Evolutionary conservation across 1,140 invertebrate species (phyloP).

Genomic region (Cheumatopsyche charites): DNA sequence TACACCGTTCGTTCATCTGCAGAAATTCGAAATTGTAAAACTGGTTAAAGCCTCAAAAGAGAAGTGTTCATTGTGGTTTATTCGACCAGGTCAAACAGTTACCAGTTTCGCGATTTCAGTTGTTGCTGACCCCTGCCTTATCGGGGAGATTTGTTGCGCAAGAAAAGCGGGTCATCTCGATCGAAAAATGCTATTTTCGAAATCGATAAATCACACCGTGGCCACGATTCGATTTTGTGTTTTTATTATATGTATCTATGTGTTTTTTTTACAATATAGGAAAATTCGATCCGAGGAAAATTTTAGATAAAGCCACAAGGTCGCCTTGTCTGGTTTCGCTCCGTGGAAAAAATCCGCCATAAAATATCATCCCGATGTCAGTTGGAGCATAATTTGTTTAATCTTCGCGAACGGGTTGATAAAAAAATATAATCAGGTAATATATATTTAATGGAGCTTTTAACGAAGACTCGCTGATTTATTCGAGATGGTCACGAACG

Average conservation of each 20-base stretch:
- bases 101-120: slow-evolving; percentile 6
- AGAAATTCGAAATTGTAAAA: too few species aligned
- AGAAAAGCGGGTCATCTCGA: slow-evolving; percentile 2
- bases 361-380: too few species aligned
- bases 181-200: neutral
- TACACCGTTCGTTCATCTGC: neutral
- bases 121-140: slow-evolving; percentile 32
- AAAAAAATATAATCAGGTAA: too few species aligned
- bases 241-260: too few species aligned
- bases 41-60: neutral
- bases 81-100: slow-evolving; percentile 23
- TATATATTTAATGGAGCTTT: too few species aligned
- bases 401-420: too few species aligned
- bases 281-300: neutral
- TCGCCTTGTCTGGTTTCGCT: neutral
- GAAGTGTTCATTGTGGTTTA: neutral
- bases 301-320: neutral
- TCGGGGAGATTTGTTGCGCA: slow-evolving; percentile 4
- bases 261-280: neutral
- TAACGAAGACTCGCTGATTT: too few species aligned
- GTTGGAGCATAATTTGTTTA: too few species aligned
- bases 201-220: slow-evolving; percentile 21
- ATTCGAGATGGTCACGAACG: too few species aligned
- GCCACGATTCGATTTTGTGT: too few species aligned
- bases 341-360: too few species aligned